Evolutionary conservation across 2,113 vertebrate genomes (phyloP).

Genomic region (Toxotes jaculatrix): DNA sequence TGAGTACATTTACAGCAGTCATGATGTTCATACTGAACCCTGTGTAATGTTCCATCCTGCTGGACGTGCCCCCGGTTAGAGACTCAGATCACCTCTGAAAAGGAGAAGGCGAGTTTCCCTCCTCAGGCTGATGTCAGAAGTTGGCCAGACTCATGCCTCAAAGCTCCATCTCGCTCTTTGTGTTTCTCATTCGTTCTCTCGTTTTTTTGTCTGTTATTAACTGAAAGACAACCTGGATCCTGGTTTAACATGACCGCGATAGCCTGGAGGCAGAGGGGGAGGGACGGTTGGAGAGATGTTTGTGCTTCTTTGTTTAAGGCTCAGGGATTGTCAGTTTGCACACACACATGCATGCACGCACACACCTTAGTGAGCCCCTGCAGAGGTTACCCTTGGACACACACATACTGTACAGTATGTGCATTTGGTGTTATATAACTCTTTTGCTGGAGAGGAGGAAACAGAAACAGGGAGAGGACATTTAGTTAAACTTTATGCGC

Average conservation of each 20-base stretch:
- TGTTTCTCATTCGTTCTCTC: neutral
- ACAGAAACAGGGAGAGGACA: constrained; percentile 35
- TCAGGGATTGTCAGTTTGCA: constrained; percentile 54
- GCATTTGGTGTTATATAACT: constrained; percentile 59
- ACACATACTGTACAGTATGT: constrained; percentile 42
- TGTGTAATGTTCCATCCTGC: constrained; percentile 13
- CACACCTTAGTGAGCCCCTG: constrained; percentile 35
- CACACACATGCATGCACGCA: constrained; percentile 2
- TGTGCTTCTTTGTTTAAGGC: constrained; percentile 65
- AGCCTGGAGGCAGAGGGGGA: constrained; percentile 34
- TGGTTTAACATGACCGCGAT: constrained; percentile 39
- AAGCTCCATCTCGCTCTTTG: neutral
- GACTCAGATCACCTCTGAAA: constrained; percentile 6
- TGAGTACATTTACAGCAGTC: constrained; percentile 82
- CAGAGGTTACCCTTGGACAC: constrained; percentile 59
- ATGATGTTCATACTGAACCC: neutral
- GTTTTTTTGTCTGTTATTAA: constrained; percentile 1
- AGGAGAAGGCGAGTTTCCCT: neutral
- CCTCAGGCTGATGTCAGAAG: neutral
- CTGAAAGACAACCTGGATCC: constrained; percentile 7
- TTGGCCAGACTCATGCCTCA: neutral
- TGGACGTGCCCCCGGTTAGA: neutral
- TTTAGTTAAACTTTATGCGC: constrained; percentile 34
- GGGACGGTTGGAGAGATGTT: constrained; percentile 20
- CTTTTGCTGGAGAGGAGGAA: constrained; percentile 36